Conservation (phyloP, 2,888 invertebrate genomes). For the Cheiracanthium punctorium region DNA sequence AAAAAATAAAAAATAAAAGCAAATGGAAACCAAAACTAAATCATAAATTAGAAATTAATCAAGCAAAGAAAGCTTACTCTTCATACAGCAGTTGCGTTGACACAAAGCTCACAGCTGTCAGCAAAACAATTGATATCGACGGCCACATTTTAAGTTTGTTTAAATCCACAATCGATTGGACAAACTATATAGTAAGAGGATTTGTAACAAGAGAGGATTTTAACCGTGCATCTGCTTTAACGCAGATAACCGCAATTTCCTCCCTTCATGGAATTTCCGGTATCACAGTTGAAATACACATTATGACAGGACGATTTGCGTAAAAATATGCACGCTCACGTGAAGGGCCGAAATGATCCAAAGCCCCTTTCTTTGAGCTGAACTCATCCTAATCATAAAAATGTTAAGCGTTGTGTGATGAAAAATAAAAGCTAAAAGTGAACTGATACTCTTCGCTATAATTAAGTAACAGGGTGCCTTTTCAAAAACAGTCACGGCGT, state of each 20-base stretch:
- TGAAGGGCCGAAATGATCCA: not conserved
- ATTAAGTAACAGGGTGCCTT: not conserved
- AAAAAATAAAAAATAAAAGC: not conserved
- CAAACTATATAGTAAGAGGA: not conserved
- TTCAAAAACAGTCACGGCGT: not conserved
- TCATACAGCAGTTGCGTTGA: conserved; percentile 33
- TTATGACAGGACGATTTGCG: not conserved
- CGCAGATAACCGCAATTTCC: conserved; percentile 57
- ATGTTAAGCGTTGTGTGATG: not conserved
- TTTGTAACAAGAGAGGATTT: not conserved
- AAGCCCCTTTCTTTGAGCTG: not conserved
- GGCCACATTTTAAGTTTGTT: not conserved
- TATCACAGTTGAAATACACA: not conserved
- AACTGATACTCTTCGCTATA: not conserved
- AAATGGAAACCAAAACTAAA: not conserved
- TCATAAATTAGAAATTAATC: not conserved
- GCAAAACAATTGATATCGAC: not conserved
- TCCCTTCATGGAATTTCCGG: conserved; percentile 34
- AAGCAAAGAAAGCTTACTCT: conserved; percentile 29
- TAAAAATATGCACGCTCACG: conserved; percentile 5
- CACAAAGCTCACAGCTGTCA: not conserved
- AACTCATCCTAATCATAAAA: not conserved
- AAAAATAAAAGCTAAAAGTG: not conserved
- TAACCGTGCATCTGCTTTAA: conserved; percentile 30
- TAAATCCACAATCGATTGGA: not conserved